Evolutionary conservation across 2,888 invertebrate species (phyloP), one percentile per base, ranked within the genome.

Genomic region (Archips xylosteana): DNA sequence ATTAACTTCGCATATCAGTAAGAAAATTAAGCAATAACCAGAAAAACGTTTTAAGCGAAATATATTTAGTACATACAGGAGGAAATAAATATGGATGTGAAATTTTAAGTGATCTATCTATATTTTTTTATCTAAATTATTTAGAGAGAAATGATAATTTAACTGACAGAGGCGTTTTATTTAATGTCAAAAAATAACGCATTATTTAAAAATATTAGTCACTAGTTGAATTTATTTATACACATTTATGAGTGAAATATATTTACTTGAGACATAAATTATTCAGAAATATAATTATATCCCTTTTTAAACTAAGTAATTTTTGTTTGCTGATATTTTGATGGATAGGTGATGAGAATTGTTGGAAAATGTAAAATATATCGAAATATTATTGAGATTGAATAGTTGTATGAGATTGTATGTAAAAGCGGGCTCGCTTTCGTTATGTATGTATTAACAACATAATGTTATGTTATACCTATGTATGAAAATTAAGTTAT

Each of bases 381-480:
- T 74, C 65, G 70, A 74, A 61, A 54, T 67, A 67, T 39, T 66
- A 42, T 67, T 57, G 66, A 67, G 66, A 57, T 57, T 57, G 57
- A 42, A 57, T 69, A 65, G 61, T 69, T 70, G 64, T 23, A 65
- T 60, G 64, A 64, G 59, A 51, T 59, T 54, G 51, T 61, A 13
- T 65, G 70, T 45, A 34, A 45, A 64, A 65, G 65, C 69, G 51
- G 65, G 65, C n/a, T 65, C 64, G 69, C 69, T 65, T 72, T 23
- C 62, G 47, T 72, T 61, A 42, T 70, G 39, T 59, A 54, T 69
- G 68, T 73, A 68, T 69, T 32, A 54, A 71, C 34, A 57, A 66
- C 12, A 65, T 66, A 69, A 60, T 67, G 57, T 73, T 74, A 75
- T 75, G 79, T 83, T 85, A 82, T 85, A 83, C 85, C 68, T 68